Conservation (phyloP, 1,140 invertebrate species). For the Macrosteles quadrilineatus region DNA sequence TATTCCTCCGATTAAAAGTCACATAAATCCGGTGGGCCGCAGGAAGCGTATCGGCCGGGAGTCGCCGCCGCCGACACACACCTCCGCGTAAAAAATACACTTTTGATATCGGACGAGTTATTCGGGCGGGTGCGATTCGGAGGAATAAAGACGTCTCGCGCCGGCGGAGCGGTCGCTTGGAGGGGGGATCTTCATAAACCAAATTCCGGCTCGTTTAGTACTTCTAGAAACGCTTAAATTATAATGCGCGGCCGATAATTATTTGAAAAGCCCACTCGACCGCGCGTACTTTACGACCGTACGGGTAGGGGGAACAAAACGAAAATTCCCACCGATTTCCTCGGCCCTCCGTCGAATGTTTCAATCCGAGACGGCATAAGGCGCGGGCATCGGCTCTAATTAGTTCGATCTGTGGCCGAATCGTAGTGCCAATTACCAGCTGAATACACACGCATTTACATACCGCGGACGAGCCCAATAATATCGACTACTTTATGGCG, state of each 20-base stretch:
- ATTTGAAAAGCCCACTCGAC: conserved; percentile 21
- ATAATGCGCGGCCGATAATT: conserved; percentile 18
- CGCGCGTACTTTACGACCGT: background rate
- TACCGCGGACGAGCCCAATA: conserved; percentile 13
- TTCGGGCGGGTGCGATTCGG: background rate
- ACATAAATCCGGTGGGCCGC: background rate
- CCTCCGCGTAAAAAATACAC: background rate
- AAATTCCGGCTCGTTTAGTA: conserved; percentile 18
- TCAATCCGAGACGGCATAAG: background rate
- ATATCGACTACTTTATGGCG: conserved; percentile 14
- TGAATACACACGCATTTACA: conserved; percentile 21
- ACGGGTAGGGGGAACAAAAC: background rate
- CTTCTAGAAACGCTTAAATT: conserved; percentile 13
- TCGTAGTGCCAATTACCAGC: conserved; percentile 10
- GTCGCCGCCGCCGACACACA: background rate
- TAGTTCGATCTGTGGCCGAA: background rate
- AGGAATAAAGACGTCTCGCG: conserved; percentile 10
- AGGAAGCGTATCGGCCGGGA: background rate
- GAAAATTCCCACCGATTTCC: conserved; percentile 2
- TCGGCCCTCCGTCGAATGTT: background rate
- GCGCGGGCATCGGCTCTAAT: no score
- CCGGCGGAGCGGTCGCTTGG: background rate
- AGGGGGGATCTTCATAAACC: conserved; percentile 19
- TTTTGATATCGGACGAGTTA: conserved; percentile 19
- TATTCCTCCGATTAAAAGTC: conserved; percentile 2